Base-by-base conservation (phyloP, 2,888 invertebrate species). In the Linnaemya vulpina region DNA sequence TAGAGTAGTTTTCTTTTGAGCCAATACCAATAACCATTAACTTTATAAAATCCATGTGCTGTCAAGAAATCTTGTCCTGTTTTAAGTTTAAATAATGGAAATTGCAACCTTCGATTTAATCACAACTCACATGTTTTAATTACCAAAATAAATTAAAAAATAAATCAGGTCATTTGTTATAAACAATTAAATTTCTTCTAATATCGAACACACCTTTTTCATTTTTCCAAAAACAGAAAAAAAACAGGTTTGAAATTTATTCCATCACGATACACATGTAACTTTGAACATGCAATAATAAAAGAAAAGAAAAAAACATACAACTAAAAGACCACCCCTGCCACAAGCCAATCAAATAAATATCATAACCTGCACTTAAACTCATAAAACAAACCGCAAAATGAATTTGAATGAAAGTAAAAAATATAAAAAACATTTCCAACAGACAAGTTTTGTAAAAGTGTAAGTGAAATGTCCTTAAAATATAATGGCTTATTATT, bases 161-260 rank as follows among this genome's bases (percentile, higher is more conserved):
- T 60, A 80, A 83, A 83, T 77, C 77, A 83, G 76, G 82, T 77
- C 76, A 73, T 65, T 15, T 58, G n/a, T 35, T 58, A 49, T 65
- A 65, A 82, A 82, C 76, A 65, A 76, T 70, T 30, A 70, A 76
- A 71, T 49, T 43, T 82, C 40, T 20, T 20, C 30, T 58, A 58
- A 76, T 71, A 65, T 60, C 30, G 51, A 82, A 77, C 76, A 82
- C 82, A 71, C 76, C 75, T 82, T 82, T 81, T 81, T 46, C 53
- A 75, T 53, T 40, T 22, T 43, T 53, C 25, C 1, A 38, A 30
- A 38, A 62, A 63, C 17, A 20, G 62, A 22, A 30, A 30, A 30
- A 30, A 30, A 30, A 30, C 5, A 30, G 25, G 74, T 74, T 68
- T 73, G 38, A 73, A 79, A 65, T 38, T 58, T 75, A n/a, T 55